Evolutionary conservation across 2,113 vertebrate species (phyloP).

Genomic region (Todiramphus chloris): DNA sequence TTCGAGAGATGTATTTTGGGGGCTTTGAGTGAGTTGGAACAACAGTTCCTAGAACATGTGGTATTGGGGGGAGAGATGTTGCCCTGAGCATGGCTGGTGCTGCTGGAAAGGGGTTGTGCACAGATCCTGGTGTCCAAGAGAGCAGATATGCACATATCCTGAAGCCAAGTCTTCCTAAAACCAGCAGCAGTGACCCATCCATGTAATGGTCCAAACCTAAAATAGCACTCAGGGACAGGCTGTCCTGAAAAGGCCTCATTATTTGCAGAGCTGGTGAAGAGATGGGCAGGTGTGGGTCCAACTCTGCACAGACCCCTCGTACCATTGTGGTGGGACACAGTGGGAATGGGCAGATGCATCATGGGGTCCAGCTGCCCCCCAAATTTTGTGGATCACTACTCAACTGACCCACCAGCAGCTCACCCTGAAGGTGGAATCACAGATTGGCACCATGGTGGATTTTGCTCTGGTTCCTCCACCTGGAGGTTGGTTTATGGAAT

Average conservation of each 20-base stretch:
- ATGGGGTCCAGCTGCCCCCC: background rate
- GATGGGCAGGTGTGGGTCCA: background rate
- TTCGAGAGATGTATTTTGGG: background rate
- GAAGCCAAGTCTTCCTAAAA: background rate
- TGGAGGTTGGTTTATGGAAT: background rate
- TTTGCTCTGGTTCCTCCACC: background rate
- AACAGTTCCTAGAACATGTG: background rate
- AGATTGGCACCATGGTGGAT: rapidly evolving
- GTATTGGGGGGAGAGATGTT: background rate
- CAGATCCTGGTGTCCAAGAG: background rate
- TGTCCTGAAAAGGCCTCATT: background rate
- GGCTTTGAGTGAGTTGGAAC: background rate
- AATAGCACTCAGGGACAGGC: background rate
- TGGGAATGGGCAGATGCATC: background rate
- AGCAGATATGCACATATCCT: background rate
- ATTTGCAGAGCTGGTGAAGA: background rate
- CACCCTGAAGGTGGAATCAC: background rate
- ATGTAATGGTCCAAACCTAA: rapidly evolving
- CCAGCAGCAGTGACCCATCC: background rate
- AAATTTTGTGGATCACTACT: background rate
- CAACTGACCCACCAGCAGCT: background rate
- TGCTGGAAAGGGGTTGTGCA: background rate
- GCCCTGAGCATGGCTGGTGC: background rate
- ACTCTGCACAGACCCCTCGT: rapidly evolving
- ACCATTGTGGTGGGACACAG: background rate